Evolutionary conservation across 2,888 invertebrate species (phyloP).

Genomic region (Tipula vernalis): DNA sequence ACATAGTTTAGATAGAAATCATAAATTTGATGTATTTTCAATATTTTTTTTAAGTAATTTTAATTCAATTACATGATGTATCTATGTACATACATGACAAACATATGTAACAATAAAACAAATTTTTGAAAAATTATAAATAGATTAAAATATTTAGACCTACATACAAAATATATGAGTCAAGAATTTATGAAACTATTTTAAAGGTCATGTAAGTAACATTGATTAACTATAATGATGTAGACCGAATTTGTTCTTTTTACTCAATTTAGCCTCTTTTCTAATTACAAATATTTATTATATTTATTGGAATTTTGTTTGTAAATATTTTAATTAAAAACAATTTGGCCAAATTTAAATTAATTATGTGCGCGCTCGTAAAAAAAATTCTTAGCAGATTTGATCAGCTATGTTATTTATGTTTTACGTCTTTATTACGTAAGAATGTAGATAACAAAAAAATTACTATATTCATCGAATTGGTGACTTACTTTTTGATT

Average conservation of each 20-base stretch:
- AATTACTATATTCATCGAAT: too few species aligned
- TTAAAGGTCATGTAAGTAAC: neutral
- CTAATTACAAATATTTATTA: neutral
- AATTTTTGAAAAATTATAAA: neutral
- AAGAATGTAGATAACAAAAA: too few species aligned
- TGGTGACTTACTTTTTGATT: too few species aligned
- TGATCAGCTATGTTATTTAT: neutral
- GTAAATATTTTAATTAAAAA: neutral
- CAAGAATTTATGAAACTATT: neutral
- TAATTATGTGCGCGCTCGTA: neutral
- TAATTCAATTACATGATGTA: neutral
- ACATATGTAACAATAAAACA: neutral
- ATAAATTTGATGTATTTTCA: neutral
- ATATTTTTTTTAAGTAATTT: neutral
- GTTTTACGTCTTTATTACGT: too few species aligned
- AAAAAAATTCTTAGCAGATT: neutral
- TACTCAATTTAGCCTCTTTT: neutral
- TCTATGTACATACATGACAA: neutral
- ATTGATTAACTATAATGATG: neutral
- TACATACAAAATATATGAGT: neutral
- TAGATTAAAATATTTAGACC: neutral
- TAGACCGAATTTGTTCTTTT: neutral
- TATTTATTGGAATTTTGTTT: neutral
- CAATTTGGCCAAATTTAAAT: neutral
- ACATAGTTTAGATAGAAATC: neutral